These are phyloP conservation scores for Trogon surrucura DNA, from an alignment of 2,113 vertebrate species.

Conservation along the genomic window DNA sequence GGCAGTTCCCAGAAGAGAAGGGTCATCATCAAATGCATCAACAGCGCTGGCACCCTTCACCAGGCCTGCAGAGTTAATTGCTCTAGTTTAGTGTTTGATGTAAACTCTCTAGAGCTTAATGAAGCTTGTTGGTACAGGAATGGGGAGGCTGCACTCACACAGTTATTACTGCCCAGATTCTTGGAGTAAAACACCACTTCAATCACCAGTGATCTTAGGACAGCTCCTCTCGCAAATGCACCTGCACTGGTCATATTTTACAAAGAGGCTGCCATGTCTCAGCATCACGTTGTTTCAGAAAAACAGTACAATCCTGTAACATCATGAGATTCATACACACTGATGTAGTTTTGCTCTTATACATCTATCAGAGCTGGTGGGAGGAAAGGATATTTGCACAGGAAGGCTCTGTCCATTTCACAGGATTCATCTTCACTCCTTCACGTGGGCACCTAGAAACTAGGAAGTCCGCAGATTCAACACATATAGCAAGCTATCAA, in stretches of 20 bases:
- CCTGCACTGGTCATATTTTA: background rate
- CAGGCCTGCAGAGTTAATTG: background rate
- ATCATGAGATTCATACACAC: background rate
- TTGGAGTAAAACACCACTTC: background rate
- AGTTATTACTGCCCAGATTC: background rate
- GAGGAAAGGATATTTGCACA: background rate
- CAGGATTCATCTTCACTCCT: background rate
- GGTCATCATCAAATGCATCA: background rate
- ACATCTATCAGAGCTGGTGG: background rate
- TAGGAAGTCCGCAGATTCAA: background rate
- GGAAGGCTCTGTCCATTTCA: background rate
- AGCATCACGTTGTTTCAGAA: background rate
- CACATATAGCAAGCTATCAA: background rate
- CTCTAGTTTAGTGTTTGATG: background rate
- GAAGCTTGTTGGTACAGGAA: background rate
- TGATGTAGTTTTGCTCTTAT: background rate
- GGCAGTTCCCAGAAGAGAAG: background rate
- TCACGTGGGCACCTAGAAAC: background rate
- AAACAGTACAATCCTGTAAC: background rate
- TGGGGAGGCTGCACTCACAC: background rate
- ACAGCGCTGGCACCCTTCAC: background rate
- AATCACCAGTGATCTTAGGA: background rate
- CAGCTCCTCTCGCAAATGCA: background rate
- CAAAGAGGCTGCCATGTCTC: background rate
- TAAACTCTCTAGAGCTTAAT: background rate